Evolutionary conservation across 2,888 invertebrate genomes (phyloP).

Genomic region (Megastigmus dorsalis): DNA sequence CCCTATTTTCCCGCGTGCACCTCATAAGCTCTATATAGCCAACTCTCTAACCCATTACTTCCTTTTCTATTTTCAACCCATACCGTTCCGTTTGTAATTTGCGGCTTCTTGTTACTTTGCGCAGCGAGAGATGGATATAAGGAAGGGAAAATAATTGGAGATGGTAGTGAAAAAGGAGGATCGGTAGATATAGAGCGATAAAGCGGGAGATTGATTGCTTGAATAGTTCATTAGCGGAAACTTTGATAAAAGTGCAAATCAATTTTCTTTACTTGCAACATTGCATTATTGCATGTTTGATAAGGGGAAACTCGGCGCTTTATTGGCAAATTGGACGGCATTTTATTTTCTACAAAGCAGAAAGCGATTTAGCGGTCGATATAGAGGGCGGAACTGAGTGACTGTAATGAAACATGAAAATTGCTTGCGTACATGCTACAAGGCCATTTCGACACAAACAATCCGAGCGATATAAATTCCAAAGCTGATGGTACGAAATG

Average conservation of each 20-base stretch:
- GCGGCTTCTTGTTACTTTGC: slow-evolving; percentile 3
- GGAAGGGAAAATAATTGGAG: slow-evolving; percentile 1
- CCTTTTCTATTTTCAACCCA: too few relatives aligned
- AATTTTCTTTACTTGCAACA: slow-evolving; percentile 17
- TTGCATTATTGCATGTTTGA: slow-evolving; percentile 3
- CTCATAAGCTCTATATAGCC: not conserved
- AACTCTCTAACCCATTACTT: not conserved
- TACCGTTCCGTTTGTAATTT: slow-evolving; percentile 11
- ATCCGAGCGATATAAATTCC: too few relatives aligned
- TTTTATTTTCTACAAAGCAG: too few relatives aligned
- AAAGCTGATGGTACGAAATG: too few relatives aligned
- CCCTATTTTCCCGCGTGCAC: too few relatives aligned
- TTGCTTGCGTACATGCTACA: too few relatives aligned
- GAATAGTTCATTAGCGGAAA: slow-evolving; percentile 39
- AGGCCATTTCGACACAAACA: too few relatives aligned
- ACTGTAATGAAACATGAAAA: too few relatives aligned
- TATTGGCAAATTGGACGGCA: too few relatives aligned
- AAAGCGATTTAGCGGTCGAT: too few relatives aligned
- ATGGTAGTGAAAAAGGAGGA: not conserved
- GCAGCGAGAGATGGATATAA: not conserved
- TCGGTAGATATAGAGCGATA: not conserved
- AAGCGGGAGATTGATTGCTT: slow-evolving; percentile 42
- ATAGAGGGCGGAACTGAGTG: too few relatives aligned
- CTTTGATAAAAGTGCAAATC: not conserved
- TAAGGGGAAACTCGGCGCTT: too few relatives aligned